Percentiles rank a stretch among this genome's conserved stretches.
Evolutionary conservation across 37 sponge, comb jelly and placozoan species (phyloP).

Genomic region (Mnemiopsis leidyi): DNA sequence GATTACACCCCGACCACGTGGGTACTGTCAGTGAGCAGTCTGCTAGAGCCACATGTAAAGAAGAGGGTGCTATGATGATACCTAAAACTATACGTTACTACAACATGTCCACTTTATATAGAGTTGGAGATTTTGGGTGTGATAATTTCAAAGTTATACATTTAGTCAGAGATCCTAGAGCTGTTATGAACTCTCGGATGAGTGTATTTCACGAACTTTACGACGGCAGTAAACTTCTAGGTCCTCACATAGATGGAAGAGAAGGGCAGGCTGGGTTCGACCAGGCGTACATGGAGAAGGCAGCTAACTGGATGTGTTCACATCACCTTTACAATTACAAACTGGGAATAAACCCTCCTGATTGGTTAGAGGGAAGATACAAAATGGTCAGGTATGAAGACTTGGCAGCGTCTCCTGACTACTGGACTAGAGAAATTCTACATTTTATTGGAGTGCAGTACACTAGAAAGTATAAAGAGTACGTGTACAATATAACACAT

Average conservation of each 20-base stretch:
- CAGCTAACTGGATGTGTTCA: neutral
- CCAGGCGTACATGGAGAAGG: neutral
- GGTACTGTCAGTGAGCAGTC: neutral
- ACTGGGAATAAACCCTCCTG: neutral
- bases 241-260: neutral
- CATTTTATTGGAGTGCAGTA: neutral
- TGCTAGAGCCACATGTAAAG: neutral
- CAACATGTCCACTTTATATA: neutral
- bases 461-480: neutral
- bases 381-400: slow-evolving; percentile 55
- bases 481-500: slow-evolving; percentile 20
- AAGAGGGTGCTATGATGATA: neutral
- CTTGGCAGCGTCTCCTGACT: neutral
- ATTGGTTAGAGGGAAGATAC: slow-evolving; percentile 40
- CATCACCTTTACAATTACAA: slow-evolving; percentile 49
- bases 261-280: neutral
- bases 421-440: neutral
- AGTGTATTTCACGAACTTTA: slow-evolving; percentile 13
- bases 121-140: slow-evolving; percentile 2
- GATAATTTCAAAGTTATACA: slow-evolving; percentile 31
- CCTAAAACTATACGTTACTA: slow-evolving; percentile 35
- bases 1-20: neutral
- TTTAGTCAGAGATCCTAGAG: slow-evolving; percentile 22
- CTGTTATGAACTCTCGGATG: slow-evolving; percentile 46
- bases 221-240: slow-evolving; percentile 36